These are phyloP conservation scores for Gambusia holbrooki DNA, from an alignment of 2,113 vertebrate species.

Conservation along the genomic window DNA sequence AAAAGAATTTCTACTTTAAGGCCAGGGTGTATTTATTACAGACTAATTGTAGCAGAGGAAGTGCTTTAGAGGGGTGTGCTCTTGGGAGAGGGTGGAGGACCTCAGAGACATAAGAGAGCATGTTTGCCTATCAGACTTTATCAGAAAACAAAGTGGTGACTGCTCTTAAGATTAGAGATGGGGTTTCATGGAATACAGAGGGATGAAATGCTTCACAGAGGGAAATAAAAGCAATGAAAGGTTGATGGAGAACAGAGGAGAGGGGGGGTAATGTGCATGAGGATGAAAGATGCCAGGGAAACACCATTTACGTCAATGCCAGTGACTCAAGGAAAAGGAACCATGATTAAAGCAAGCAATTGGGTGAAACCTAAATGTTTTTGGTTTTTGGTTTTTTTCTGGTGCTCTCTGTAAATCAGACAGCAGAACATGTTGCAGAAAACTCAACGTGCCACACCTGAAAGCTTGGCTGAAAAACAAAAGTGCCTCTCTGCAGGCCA, in stretches of 20 bases:
- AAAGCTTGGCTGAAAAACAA: not conserved
- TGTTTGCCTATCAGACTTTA: conserved; percentile 80
- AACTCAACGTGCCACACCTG: not conserved
- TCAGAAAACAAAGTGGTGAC: conserved; percentile 74
- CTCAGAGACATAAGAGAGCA: conserved; percentile 71
- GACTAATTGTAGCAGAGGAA: conserved; percentile 78
- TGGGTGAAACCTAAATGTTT: conserved; percentile 53
- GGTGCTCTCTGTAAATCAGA: conserved; percentile 42
- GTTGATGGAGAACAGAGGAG: conserved; percentile 10
- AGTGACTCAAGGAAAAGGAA: conserved; percentile 40
- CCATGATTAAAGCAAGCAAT: conserved; percentile 66
- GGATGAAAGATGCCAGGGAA: conserved; percentile 53
- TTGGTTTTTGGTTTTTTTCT: not conserved
- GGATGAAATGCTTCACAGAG: conserved; percentile 51
- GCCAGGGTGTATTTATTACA: conserved; percentile 77
- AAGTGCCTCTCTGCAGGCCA: not conserved
- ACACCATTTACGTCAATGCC: conserved; percentile 48
- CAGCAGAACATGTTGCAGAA: conserved; percentile 33
- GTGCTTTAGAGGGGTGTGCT: conserved; percentile 73
- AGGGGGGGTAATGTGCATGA: not conserved
- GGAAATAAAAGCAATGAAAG: conserved; percentile 60
- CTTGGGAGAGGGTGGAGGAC: conserved; percentile 77
- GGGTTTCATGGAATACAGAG: conserved; percentile 12
- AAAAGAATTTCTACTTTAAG: conserved; percentile 69
- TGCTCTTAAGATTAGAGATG: conserved; percentile 76